Conservation (phyloP, 2,113 vertebrate species). For the Poicephalus gulielmi region DNA sequence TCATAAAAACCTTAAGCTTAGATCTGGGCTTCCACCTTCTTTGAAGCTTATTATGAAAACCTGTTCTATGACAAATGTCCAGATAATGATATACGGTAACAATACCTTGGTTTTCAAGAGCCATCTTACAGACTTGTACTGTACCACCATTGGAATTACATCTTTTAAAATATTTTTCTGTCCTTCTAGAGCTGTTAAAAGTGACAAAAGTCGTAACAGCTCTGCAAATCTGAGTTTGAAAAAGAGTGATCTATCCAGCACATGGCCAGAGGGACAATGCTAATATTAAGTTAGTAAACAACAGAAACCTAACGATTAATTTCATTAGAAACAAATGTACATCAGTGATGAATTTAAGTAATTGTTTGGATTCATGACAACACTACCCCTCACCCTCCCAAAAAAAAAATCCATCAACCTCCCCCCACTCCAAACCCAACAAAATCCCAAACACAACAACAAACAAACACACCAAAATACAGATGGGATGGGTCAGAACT, state of each 20-base stretch:
- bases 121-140: background rate
- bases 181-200: slow-evolving; percentile 32
- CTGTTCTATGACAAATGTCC: slow-evolving; percentile 48
- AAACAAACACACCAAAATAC: background rate
- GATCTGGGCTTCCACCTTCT: slow-evolving; percentile 61
- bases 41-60: slow-evolving; percentile 67
- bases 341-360: background rate
- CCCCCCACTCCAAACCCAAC: background rate
- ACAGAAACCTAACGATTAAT: background rate
- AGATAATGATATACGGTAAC: slow-evolving; percentile 58
- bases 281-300: background rate
- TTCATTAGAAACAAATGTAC: background rate
- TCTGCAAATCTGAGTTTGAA: background rate
- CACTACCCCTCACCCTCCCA: background rate
- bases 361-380: background rate
- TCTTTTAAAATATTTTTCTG: background rate
- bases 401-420: background rate
- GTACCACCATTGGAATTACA: slow-evolving; percentile 8
- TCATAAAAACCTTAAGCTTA: slow-evolving; percentile 54
- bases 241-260: background rate
- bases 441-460: background rate
- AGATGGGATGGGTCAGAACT: background rate
- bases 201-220: background rate
- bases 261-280: background rate
- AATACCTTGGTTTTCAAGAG: slow-evolving; percentile 47